phyloP scores from a whole-genome alignment of 1,140 invertebrate species.

The Saccostrea cuccullata region DNA sequence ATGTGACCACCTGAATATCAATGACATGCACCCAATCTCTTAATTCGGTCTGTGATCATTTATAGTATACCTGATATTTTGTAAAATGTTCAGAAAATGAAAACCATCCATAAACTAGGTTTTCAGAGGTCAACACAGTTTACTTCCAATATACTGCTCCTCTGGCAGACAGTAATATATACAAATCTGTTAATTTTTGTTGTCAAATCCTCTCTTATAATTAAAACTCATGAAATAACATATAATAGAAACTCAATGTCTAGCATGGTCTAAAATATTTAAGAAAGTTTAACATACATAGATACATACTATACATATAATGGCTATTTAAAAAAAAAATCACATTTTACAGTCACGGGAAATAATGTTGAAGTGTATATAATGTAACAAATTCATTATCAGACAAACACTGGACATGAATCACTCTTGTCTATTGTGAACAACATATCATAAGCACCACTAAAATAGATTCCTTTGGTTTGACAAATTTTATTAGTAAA shows the following conservation, averaged over 20 bases:
- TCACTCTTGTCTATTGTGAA: slow-evolving; percentile 11
- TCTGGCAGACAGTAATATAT: neutral
- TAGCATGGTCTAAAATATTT: slow-evolving; percentile 34
- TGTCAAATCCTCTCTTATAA: slow-evolving; percentile 20
- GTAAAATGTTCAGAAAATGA: neutral
- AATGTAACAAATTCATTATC: neutral
- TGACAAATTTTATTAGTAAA: slow-evolving; percentile 4
- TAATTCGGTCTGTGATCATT: neutral
- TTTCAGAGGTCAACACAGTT: neutral
- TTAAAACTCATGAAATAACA: slow-evolving; percentile 32
- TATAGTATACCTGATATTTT: slow-evolving; percentile 3
- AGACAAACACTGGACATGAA: slow-evolving; percentile 2
- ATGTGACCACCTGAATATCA: slow-evolving; percentile 32
- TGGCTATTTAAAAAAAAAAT: slow-evolving; percentile 15
- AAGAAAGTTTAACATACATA: slow-evolving; percentile 28
- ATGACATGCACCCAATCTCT: neutral
- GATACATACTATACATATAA: slow-evolving; percentile 25
- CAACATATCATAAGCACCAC: slow-evolving; percentile 24
- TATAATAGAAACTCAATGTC: slow-evolving; percentile 25
- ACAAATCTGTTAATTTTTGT: neutral
- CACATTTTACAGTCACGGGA: slow-evolving; percentile 22
- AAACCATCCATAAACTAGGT: slow-evolving; percentile 3
- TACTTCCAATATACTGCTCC: neutral
- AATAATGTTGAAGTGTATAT: neutral
- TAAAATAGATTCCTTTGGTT: slow-evolving; percentile 35